Base-by-base conservation (phyloP, 1,140 invertebrate genomes). In the Drosophila novamexicana region DNA sequence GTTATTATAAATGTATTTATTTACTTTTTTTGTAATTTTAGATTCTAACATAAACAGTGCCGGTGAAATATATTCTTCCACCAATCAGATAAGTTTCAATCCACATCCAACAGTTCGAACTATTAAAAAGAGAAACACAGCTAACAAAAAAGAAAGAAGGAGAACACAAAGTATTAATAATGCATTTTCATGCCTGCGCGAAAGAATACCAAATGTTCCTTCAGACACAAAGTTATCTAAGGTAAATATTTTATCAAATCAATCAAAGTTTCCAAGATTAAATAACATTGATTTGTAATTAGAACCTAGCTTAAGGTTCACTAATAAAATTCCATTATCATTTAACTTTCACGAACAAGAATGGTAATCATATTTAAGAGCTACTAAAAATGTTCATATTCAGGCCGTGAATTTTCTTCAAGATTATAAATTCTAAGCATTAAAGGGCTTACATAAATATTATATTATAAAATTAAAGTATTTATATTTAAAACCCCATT, bases 141-240 rank as follows among this genome's bases (percentile, higher is more conserved):
- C 98, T 34, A 99, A 99, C 92, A 98, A 98, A 93, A 99, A 99
- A 92, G 98, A 99, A 92, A 93, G 98, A 44, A 92, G 98, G 81
- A 93, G 98, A 62, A 99, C 98, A 0, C 96, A 97, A 92, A 98
- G 96, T 75, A 98, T 99, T 75, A 99, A 99, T 93, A 98, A 96
- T 67, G 98, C 98, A 0, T 99, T 99, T 90, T 96, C 97, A 0
- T 96, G 97, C 86, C 93, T 99, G 0, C 93, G 98, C 3, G 97
- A 98, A 65, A 97, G 97, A 91, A 99, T 99, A 80, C 98, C 98
- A 0, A 98, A 99, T 88, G 98, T 99, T 6, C 98, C 98, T 0
- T 95, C 96, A 0, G 98, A 99, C 91, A 99, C 98, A 0, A 99
- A 99, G 93, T 92, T 98, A 50, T 97, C 97, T 7, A 98, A 98